These are phyloP conservation scores for Alexandromys fortis DNA, from an alignment of 2,113 vertebrate species.

Conservation along the genomic window DNA sequence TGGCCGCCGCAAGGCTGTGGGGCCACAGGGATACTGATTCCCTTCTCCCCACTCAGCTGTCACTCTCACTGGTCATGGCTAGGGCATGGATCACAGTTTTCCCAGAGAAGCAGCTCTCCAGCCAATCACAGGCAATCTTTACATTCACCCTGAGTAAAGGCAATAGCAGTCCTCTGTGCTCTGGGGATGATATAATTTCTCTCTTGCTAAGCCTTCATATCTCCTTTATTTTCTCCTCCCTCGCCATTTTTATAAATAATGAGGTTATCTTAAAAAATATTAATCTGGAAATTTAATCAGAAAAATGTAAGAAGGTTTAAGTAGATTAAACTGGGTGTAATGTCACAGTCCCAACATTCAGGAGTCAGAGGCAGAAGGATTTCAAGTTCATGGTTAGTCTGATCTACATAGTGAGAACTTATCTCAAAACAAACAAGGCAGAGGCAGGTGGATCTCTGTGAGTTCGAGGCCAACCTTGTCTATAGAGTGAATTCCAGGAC, in stretches of 20 bases:
- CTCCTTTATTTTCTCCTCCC: background rate
- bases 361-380: background rate
- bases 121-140: background rate
- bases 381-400: background rate
- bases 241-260: background rate
- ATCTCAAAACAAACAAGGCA: background rate
- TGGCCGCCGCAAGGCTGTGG: background rate
- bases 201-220: background rate
- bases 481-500: too few relatives aligned
- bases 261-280: background rate
- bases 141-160: background rate
- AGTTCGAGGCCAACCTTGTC: too few relatives aligned
- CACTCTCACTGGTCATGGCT: background rate
- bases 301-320: background rate
- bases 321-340: background rate
- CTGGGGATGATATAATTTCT: background rate
- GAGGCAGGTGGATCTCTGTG: too few relatives aligned
- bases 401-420: background rate
- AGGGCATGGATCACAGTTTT: background rate
- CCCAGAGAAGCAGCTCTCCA: background rate
- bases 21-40: background rate
- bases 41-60: rapidly evolving
- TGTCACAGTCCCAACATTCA: background rate
- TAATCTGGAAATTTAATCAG: background rate
- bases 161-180: background rate